phyloP scores from a whole-genome alignment of 2,888 invertebrate species.

The Hofmannophila pseudospretella region DNA sequence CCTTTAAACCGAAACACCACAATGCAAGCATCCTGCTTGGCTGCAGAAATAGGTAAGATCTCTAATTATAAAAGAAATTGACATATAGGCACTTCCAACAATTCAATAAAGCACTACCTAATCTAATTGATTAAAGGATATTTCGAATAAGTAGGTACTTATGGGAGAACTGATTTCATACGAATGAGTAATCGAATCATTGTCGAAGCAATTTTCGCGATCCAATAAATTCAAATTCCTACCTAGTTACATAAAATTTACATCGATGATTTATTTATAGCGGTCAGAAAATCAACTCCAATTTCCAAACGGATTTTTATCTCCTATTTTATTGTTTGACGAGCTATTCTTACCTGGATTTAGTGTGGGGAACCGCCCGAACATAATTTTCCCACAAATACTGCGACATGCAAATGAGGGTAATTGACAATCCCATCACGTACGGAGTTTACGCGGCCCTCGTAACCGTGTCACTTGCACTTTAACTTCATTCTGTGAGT shows the following conservation, averaged over 20 bases:
- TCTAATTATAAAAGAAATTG: no score
- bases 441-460: slow-evolving; percentile 35
- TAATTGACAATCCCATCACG: slow-evolving; percentile 44
- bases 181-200: no score
- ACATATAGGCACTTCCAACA: no score
- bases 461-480: slow-evolving; percentile 7
- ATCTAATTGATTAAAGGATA: no score
- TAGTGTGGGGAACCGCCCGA: slow-evolving; percentile 14
- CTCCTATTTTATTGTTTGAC: slow-evolving; percentile 18
- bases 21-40: no score
- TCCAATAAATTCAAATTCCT: not conserved
- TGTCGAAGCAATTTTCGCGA: not conserved
- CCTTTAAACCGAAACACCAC: no score
- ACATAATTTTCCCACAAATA: slow-evolving; percentile 30
- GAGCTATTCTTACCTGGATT: slow-evolving; percentile 30
- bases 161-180: no score
- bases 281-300: not conserved
- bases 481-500: slow-evolving; percentile 11
- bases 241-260: slow-evolving; percentile 12
- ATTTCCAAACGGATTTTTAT: not conserved
- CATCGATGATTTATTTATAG: not conserved
- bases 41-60: no score
- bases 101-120: no score
- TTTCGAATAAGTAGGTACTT: no score
- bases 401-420: slow-evolving; percentile 36